These are phyloP conservation scores for Ceratina japonica DNA, from an alignment of 1,140 invertebrate species.

Conservation along the genomic window DNA sequence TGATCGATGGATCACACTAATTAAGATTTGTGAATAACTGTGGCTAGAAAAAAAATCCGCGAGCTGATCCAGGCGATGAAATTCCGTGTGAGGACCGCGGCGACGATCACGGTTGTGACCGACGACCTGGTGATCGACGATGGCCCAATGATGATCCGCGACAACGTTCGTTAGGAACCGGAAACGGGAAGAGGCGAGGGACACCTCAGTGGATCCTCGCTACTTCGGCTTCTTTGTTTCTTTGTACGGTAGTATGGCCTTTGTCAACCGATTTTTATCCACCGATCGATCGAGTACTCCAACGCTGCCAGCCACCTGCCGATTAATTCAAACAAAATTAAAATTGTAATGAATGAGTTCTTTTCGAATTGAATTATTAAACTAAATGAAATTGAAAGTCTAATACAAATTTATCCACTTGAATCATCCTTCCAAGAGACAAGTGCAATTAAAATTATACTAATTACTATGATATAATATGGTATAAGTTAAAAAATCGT, in stretches of 20 bases:
- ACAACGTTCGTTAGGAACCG: conserved; percentile 65
- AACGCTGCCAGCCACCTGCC: conserved; percentile 94
- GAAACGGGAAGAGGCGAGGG: conserved; percentile 62
- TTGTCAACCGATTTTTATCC: conserved; percentile 93
- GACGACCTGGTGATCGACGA: conserved; percentile 22
- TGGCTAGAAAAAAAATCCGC: conserved; percentile 28
- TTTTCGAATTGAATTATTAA: too few relatives aligned
- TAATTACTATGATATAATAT: too few relatives aligned
- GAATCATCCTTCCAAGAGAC: too few relatives aligned
- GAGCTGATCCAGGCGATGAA: conserved; percentile 39
- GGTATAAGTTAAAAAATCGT: too few relatives aligned
- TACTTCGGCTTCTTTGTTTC: conserved; percentile 60
- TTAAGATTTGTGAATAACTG: conserved; percentile 25
- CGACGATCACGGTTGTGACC: conserved; percentile 30
- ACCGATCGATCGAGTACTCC: conserved; percentile 96
- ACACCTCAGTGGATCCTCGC: conserved; percentile 57
- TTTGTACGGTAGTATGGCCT: conserved; percentile 49
- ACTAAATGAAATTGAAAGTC: too few relatives aligned
- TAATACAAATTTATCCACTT: too few relatives aligned
- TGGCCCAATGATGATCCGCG: conserved; percentile 13
- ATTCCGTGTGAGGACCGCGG: conserved; percentile 32
- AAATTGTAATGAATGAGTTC: too few relatives aligned
- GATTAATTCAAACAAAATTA: conserved; percentile 69
- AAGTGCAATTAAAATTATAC: too few relatives aligned
- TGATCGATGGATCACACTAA: too few relatives aligned